Conservation (phyloP, 2,888 invertebrate genomes). For the Aspidiotus rigidus region DNA sequence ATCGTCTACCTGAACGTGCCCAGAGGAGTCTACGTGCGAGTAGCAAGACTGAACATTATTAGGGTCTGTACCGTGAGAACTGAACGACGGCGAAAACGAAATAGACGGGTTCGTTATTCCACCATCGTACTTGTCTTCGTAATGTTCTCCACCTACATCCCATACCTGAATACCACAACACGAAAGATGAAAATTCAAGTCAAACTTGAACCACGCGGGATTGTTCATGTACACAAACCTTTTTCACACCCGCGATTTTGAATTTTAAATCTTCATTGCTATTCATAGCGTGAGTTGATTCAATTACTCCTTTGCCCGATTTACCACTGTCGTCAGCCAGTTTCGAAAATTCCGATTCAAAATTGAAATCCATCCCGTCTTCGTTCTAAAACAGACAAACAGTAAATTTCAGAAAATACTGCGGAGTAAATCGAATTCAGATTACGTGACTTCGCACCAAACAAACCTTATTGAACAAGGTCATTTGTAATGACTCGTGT, state of each 20-base stretch:
- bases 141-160: conserved; percentile 38
- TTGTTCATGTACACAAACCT: conserved; percentile 44
- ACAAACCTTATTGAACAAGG: conserved; percentile 20
- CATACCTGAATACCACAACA: conserved; percentile 30
- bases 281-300: conserved; percentile 53
- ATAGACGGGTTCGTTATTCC: conserved; percentile 37
- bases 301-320: conserved; percentile 46
- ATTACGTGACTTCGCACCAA: neutral
- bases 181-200: neutral
- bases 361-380: conserved; percentile 80
- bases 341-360: conserved; percentile 71
- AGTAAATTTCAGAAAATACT: conserved; percentile 41
- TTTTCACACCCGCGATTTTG: conserved; percentile 90
- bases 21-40: conserved; percentile 51
- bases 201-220: neutral
- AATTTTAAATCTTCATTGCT: conserved; percentile 77
- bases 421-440: neutral
- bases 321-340: conserved; percentile 54
- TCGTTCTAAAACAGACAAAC: conserved; percentile 44
- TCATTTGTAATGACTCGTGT: conserved; percentile 22
- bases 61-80: conserved; percentile 35
- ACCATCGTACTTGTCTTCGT: conserved; percentile 38
- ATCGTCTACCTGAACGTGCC: conserved; percentile 52
- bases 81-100: conserved; percentile 40
- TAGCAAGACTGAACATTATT: conserved; percentile 34